These are phyloP conservation scores for Nasonovia ribisnigri DNA, from an alignment of 2,888 invertebrate genomes.

Conservation along the genomic window DNA sequence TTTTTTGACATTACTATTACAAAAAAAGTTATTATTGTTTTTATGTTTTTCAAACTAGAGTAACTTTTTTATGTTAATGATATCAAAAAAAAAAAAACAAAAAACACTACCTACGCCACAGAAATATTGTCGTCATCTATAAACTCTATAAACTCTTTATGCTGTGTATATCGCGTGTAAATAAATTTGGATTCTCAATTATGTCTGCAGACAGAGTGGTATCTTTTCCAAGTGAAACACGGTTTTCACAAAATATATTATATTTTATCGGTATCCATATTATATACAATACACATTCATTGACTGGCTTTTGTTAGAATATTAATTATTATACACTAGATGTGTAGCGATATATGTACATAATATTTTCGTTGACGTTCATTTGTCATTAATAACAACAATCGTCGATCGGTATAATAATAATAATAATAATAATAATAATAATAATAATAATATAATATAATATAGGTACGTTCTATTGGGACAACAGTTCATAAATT, in stretches of 20 bases:
- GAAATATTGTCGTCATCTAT: not conserved
- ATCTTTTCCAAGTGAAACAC: not conserved
- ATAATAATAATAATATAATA: not conserved
- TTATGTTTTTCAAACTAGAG: not conserved
- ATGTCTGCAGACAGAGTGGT: not conserved
- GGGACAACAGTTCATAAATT: conserved; percentile 9
- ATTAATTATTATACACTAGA: not conserved
- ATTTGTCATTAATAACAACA: conserved; percentile 3
- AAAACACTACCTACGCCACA: not conserved
- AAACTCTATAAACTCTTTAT: not conserved
- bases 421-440: too few relatives aligned
- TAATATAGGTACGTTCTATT: not conserved
- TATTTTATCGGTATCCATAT: not conserved
- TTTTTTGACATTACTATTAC: not conserved
- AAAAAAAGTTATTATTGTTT: not conserved
- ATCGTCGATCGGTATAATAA: not conserved
- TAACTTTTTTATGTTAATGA: not conserved
- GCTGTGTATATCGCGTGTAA: not conserved
- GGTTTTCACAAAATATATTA: not conserved
- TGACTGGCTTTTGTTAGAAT: not conserved
- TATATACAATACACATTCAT: not conserved
- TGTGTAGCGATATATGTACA: not conserved
- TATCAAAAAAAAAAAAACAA: not conserved
- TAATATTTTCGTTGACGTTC: not conserved
- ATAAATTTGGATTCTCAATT: not conserved